Percentiles rank a stretch among this genome's conserved stretches.
Conservation (phyloP, 2,888 invertebrate species). For the Subacronicta megacephala region DNA sequence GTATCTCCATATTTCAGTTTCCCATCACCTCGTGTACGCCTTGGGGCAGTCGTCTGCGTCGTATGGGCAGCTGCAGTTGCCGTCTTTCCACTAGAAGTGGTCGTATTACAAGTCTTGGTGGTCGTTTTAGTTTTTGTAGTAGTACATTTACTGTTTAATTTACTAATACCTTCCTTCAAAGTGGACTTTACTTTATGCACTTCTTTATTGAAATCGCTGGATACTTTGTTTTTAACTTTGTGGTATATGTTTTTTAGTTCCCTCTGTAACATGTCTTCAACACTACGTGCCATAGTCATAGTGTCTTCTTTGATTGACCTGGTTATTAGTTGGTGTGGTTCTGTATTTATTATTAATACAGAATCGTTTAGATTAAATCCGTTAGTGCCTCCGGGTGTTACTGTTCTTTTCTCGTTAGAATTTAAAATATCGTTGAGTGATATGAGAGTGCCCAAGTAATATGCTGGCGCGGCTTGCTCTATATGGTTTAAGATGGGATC, state of each 20-base stretch:
- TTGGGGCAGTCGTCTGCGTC: not conserved
- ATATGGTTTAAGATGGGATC: constrained; percentile 55
- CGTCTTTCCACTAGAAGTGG: not conserved
- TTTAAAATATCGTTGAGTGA: constrained; percentile 34
- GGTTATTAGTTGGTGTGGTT: constrained; percentile 43
- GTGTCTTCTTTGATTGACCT: constrained; percentile 63
- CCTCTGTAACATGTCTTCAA: constrained; percentile 65
- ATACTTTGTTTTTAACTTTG: constrained; percentile 68
- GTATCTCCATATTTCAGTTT: constrained; percentile 17
- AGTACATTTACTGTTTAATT: constrained; percentile 3
- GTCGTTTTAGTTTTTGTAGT: not conserved
- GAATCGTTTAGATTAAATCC: constrained; percentile 22
- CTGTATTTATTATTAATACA: constrained; percentile 12
- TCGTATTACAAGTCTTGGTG: not conserved
- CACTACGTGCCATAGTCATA: constrained; percentile 58
- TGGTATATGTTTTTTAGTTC: constrained; percentile 66
- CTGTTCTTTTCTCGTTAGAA: constrained; percentile 35
- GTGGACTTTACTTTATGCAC: constrained; percentile 53
- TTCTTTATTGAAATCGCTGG: constrained; percentile 58
- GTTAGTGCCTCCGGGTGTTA: constrained; percentile 4
- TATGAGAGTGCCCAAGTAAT: constrained; percentile 46
- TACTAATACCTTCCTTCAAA: constrained; percentile 14
- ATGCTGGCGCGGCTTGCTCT: constrained; percentile 24
- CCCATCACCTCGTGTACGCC: constrained; percentile 26
- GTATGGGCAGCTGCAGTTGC: not conserved